Conservation (phyloP, 2,797 vertebrate genomes). For the Sarcoramphus papa region DNA sequence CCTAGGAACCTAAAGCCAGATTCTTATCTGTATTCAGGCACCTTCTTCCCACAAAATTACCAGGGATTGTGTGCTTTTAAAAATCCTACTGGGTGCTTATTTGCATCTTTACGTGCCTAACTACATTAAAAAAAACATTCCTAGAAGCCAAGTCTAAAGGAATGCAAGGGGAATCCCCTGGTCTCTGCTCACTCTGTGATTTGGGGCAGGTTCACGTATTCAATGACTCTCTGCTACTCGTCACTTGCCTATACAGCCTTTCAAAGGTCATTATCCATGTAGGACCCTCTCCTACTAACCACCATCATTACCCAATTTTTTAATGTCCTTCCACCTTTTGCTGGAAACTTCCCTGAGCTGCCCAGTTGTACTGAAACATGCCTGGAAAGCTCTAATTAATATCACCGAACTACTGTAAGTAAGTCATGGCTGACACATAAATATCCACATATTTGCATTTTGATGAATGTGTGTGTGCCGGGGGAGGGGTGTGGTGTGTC, state of each 20-base stretch:
- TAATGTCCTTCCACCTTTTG: neutral
- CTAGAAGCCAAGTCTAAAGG: neutral
- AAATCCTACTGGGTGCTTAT: neutral
- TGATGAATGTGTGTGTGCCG: neutral
- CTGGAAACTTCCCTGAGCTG: neutral
- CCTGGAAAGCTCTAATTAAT: neutral
- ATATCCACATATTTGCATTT: neutral
- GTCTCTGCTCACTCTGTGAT: fast-evolving
- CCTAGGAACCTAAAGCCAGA: neutral
- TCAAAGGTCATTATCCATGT: fast-evolving
- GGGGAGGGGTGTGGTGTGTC: neutral
- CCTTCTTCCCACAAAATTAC: neutral
- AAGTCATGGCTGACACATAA: neutral
- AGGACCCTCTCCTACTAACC: neutral
- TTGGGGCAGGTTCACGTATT: neutral
- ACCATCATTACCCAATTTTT: neutral
- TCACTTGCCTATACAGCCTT: fast-evolving
- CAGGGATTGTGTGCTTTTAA: slow-evolving; percentile 1
- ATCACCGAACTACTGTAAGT: neutral
- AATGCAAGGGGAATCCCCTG: neutral
- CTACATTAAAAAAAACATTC: neutral
- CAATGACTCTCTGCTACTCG: neutral
- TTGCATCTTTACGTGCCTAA: neutral
- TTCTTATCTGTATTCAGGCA: neutral
- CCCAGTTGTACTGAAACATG: neutral